Evolutionary conservation across 2,888 invertebrate genomes (phyloP), one percentile per base, ranked within the genome.

Genomic region (Troglohyphantes excavatus): DNA sequence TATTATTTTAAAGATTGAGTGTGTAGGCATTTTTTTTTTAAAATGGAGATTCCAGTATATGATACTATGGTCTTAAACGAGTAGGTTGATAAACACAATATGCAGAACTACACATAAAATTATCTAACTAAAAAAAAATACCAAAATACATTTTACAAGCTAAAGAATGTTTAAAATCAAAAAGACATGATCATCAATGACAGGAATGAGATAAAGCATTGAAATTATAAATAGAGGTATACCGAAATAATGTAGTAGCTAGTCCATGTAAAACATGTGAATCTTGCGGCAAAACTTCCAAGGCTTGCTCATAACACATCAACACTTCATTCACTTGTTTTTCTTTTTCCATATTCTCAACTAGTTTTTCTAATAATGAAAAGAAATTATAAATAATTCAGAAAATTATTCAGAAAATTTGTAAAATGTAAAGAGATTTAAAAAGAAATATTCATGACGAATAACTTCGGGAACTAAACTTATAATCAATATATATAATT

Each of bases 191-290:
- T n/a, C n/a, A n/a, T n/a, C n/a, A n/a, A n/a, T n/a, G n/a, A n/a
- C n/a, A n/a, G n/a, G n/a, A n/a, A n/a, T n/a, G n/a, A n/a, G n/a
- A n/a, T n/a, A n/a, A n/a, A n/a, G n/a, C n/a, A n/a, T n/a, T n/a
- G n/a, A n/a, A n/a, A n/a, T n/a, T n/a, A n/a, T 39, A 39, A 39
- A 39, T 39, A 39, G 39, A 11, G 27, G 11, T 19, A 27, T 93
- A 95, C 95, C 94, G 94, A 92, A 94, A 94, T 83, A 95, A 93
- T 92, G 94, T 94, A 27, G 94, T 93, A 27, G 94, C 95, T 91
- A 95, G 93, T 92, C 94, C 94, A 92, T 94, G 94, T 27, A 94
- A 92, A 73, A 95, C 93, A 75, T 93, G 92, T 90, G 93, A 94
- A 93, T 94, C 94, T 27, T 94, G 92, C 23, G 95, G 94, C 92